Evolutionary conservation across 2,797 vertebrate genomes (phyloP).

Genomic region (Anniella stebbinsi): DNA sequence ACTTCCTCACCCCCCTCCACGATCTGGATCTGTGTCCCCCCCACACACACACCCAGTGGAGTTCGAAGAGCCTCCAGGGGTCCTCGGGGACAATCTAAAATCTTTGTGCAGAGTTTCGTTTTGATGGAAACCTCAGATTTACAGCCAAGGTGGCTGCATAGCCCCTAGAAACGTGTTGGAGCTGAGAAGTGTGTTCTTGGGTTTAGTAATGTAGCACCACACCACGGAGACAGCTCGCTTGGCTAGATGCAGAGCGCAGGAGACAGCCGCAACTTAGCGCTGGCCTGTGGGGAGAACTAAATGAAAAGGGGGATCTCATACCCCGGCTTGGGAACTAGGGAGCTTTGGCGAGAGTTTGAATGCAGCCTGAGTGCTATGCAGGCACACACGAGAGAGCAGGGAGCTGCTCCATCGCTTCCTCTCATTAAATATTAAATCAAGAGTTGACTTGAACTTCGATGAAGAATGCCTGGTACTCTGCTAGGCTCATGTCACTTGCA

Average conservation of each 20-base stretch:
- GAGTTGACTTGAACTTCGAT: constrained; percentile 58
- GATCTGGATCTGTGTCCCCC: neutral
- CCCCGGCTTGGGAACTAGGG: constrained; percentile 53
- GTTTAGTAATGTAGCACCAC: constrained; percentile 49
- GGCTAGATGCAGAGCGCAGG: constrained; percentile 38
- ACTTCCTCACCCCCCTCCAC: neutral
- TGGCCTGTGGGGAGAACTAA: constrained; percentile 24
- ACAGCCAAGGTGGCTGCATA: constrained; percentile 65
- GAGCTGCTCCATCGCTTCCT: constrained; percentile 62
- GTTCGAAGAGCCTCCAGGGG: constrained; percentile 60
- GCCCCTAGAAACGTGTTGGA: constrained; percentile 61
- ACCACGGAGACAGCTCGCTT: constrained; percentile 38
- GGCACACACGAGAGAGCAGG: constrained; percentile 43
- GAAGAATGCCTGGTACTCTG: too few species aligned
- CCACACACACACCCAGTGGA: neutral
- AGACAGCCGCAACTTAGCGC: constrained; percentile 58
- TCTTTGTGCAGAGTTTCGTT: constrained; percentile 67
- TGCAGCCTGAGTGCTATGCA: constrained; percentile 55
- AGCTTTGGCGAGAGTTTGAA: constrained; percentile 51
- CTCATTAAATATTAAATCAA: constrained; percentile 67
- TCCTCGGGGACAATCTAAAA: constrained; percentile 57
- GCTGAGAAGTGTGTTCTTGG: neutral
- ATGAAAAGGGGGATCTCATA: neutral
- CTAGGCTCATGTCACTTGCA: neutral
- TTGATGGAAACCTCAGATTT: constrained; percentile 52